Conservation (phyloP, 1,140 invertebrate genomes). For the Lutraria rhynchaena region DNA sequence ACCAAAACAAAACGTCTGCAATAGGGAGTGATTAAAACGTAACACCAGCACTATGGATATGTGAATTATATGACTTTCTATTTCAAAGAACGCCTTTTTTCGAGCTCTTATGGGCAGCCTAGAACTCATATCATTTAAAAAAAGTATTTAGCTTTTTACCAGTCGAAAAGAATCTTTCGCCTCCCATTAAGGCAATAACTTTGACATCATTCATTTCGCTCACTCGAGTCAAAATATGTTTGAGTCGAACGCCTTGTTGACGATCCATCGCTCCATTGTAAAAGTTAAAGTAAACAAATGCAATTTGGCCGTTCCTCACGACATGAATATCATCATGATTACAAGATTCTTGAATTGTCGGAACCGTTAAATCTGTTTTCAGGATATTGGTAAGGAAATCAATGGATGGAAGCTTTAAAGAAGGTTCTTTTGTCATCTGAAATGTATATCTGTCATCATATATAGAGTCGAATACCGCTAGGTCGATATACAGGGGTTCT, state of each 20-base stretch:
- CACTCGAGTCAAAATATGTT: background rate
- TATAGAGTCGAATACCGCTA: no score
- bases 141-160: conserved; percentile 2
- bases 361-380: no score
- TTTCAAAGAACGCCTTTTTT: background rate
- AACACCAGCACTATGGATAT: background rate
- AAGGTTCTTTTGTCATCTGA: background rate
- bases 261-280: no score
- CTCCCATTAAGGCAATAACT: conserved; percentile 53
- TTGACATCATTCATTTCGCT: background rate
- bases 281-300: conserved; percentile 50
- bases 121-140: no score
- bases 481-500: no score
- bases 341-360: no score
- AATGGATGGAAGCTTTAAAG: no score
- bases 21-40: background rate
- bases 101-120: no score
- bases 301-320: background rate
- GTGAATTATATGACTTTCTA: background rate
- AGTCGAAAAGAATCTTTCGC: conserved; percentile 48
- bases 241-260: conserved; percentile 8
- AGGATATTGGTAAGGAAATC: no score
- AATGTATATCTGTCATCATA: no score
- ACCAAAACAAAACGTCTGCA: background rate
- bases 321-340: conserved; percentile 23